phyloP scores from a whole-genome alignment of 1,140 invertebrate species.

The Cotesia chilonis region DNA sequence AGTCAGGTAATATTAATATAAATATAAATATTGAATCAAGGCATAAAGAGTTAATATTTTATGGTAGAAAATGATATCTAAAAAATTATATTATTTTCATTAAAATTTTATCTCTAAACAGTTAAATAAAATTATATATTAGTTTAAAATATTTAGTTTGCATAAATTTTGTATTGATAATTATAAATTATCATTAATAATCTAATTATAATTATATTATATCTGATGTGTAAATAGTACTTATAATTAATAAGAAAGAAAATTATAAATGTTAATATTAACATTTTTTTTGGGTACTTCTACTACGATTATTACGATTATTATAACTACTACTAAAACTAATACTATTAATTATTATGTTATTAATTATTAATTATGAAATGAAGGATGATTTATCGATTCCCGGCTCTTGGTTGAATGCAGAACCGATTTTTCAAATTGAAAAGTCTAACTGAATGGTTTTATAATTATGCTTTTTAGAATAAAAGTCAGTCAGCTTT shows the following conservation, averaged over 20 bases:
- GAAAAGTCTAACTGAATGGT: conserved; percentile 35
- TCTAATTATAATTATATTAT: too few relatives aligned
- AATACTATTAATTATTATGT: too few relatives aligned
- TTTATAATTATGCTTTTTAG: conserved; percentile 48
- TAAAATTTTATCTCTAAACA: conserved; percentile 24
- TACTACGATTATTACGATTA: too few relatives aligned
- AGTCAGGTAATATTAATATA: too few relatives aligned
- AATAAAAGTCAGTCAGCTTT: conserved; percentile 42
- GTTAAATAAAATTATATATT: conserved; percentile 12
- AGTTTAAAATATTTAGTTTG: not conserved
- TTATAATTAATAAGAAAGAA: too few relatives aligned
- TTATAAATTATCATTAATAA: too few relatives aligned
- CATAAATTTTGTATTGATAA: too few relatives aligned
- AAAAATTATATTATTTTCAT: conserved; percentile 40
- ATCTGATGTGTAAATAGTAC: too few relatives aligned
- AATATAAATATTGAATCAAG: not conserved
- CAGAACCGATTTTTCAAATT: not conserved
- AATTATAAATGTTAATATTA: too few relatives aligned
- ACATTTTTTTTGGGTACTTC: too few relatives aligned
- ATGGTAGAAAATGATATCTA: conserved; percentile 17
- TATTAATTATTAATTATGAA: too few relatives aligned
- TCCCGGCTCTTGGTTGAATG: not conserved
- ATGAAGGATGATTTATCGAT: not conserved
- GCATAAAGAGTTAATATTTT: conserved; percentile 33
- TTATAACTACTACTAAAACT: too few relatives aligned